Evolutionary conservation across 2,888 invertebrate genomes (phyloP).

Genomic region (Epicampocera succincta): DNA sequence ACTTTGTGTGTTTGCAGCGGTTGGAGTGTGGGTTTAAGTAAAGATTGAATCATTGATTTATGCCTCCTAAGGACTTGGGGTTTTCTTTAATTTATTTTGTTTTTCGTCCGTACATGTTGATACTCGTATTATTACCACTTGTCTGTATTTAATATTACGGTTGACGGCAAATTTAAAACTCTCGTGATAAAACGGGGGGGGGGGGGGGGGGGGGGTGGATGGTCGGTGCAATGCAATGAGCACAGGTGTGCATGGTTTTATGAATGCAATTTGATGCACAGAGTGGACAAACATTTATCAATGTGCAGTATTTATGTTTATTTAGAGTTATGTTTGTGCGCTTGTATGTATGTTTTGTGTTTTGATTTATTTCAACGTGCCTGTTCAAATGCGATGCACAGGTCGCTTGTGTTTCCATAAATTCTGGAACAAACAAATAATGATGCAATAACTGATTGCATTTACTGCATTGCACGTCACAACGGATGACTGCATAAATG

Average conservation of each 20-base stretch:
- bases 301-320: background rate
- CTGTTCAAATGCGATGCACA: slow-evolving; percentile 46
- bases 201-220: slow-evolving; percentile 23
- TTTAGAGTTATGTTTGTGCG: background rate
- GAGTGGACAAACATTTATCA: slow-evolving; percentile 45
- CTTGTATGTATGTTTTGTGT: slow-evolving; percentile 22
- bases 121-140: background rate
- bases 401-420: slow-evolving; percentile 40
- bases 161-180: slow-evolving; percentile 26
- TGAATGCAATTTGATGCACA: slow-evolving; percentile 25
- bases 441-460: slow-evolving; percentile 51
- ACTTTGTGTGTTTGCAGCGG: slow-evolving; percentile 30
- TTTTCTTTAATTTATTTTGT: slow-evolving; percentile 21
- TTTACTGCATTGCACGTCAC: slow-evolving; percentile 30
- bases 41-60: slow-evolving; percentile 54
- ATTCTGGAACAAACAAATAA: slow-evolving; percentile 51
- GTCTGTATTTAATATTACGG: slow-evolving; percentile 20
- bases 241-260: slow-evolving; percentile 43
- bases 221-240: slow-evolving; percentile 1
- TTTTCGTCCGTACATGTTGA: background rate
- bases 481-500: slow-evolving; percentile 15
- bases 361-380: slow-evolving; percentile 61
- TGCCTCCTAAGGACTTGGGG: slow-evolving; percentile 24
- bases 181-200: slow-evolving; percentile 21
- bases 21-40: slow-evolving; percentile 13